Base-by-base conservation (phyloP, 2,113 vertebrate genomes). In the Hippocampus comes region DNA sequence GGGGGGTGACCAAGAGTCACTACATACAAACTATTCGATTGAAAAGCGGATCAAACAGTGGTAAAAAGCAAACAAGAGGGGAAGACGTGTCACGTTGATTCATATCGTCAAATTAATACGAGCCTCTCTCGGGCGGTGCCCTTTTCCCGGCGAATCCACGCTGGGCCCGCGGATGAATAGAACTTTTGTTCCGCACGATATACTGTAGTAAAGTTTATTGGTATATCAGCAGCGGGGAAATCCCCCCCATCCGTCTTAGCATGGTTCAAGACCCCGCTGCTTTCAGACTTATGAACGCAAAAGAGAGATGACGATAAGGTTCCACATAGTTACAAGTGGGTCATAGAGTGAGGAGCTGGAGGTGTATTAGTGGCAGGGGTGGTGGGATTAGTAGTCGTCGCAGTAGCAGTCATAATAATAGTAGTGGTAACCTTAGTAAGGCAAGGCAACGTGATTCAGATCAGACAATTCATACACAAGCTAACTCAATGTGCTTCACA, bases 131-230 rank as follows among this genome's bases (percentile, higher is more conserved):
- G 82, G 79, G 74, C 63, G 63, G 87, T 84, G 78, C 85, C 78
- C 72, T 78, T 87, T 90, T 86, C 65, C 76, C 41, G 77, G 67
- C 72, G 66, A 80, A 73, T 74, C 78, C 71, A 71, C 68, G 59
- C 68, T 41, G 72, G 74, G 68, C 66, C 20, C 76, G 72, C 34
- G 83, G 80, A 83, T 88, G 86, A 90, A 90, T 83, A 74, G 82
- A 70, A 72, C 85, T 78, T 88, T 87, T 86, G 84, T 90, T 84
- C 78, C 23, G 2, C 63, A 23, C 42, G 25, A 15, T 66, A 66
- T 25, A 46, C 63, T 66, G 63, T 46, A 25, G 42, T 63, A 7
- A 21, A 20, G 41, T 65, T 69, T 34, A 23, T 38, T 21, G 3
- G 21, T 2, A 65, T 23, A 53, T 34, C 21, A 34, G 68, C 20